A percentile compares a stretch with the other conserved stretches of the same genome.
Conservation (phyloP, 1,140 invertebrate species). For the Brachionus rotundiformis region DNA sequence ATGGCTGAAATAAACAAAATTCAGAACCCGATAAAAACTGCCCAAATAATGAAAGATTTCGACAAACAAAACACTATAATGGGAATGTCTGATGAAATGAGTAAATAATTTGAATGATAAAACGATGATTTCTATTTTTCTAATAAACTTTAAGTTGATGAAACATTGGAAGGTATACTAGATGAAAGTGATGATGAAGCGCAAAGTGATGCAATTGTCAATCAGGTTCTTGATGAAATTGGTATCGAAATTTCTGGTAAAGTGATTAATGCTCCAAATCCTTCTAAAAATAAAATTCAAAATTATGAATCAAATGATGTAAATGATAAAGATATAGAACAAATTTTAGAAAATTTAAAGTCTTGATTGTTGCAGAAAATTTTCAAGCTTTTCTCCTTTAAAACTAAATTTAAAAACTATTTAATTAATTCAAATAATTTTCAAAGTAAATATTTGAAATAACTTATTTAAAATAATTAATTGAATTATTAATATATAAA, state of each 20-base stretch:
- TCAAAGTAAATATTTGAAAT: too few species aligned
- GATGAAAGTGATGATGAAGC: conserved; percentile 85
- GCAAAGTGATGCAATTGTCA: conserved; percentile 80
- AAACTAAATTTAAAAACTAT: not conserved
- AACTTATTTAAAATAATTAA: too few species aligned
- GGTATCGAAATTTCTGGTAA: conserved; percentile 89
- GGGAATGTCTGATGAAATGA: conserved; percentile 93
- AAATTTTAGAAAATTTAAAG: conserved; percentile 42
- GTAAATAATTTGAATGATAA: conserved; percentile 65
- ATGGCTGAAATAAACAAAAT: conserved; percentile 84
- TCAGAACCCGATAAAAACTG: conserved; percentile 80
- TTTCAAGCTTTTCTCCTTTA: not conserved
- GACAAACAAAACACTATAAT: conserved; percentile 79
- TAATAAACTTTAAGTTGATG: conserved; percentile 73
- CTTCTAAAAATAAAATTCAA: not conserved
- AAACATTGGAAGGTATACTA: conserved; percentile 84
- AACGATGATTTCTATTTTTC: not conserved
- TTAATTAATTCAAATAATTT: too few species aligned
- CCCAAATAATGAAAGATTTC: conserved; percentile 79
- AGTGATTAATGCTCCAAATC: conserved; percentile 54
- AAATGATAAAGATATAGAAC: conserved; percentile 35
- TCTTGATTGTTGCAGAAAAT: not conserved
- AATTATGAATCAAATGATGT: not conserved
- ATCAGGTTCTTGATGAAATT: conserved; percentile 87
- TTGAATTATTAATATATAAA: too few species aligned